Evolutionary conservation across 2,113 vertebrate genomes (phyloP), one percentile per base, ranked within the genome.

Genomic region (Ciconia maguari): DNA sequence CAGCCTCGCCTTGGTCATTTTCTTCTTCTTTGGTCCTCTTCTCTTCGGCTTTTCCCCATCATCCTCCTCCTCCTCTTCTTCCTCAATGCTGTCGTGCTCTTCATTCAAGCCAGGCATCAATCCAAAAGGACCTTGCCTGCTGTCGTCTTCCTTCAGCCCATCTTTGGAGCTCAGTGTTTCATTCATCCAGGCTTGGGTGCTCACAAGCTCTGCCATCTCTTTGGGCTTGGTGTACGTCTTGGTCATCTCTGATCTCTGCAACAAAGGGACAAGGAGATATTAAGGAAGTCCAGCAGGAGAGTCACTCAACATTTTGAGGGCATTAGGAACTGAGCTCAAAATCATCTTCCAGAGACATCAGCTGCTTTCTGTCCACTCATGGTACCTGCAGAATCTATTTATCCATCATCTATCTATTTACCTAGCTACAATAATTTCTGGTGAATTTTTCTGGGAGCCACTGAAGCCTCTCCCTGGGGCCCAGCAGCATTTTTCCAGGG

Each of bases 1-100:
- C 94, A 99, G 78, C 87, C 99, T 98, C 3, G 99, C 99, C 98
- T 99, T 99, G 76, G 99, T 99, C 99, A 99, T 99, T 94, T 99
- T 99, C 98, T 99, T 99, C 98, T 99, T 99, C 98, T 99, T 99
- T 16, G 99, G 99, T 32, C 99, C 99, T 76, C 99, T 98, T 62
- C 99, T 98, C 94, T 99, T 99, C 11, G 99, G 99, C 70, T 98
- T 98, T 68, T 98, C 98, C 13, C 96, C 95, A 2, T 98, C 98
- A 3, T 98, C 98, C 2, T 98, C 98, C 4, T 97, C 96, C 24
- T 98, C 98, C 1, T 99, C 99, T 6, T 99, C 99, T 3, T 98
- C 98, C 88, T 98, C 98, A 2, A 84, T 92, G 82, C 98, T 98
- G 71, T 98, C 97, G 7, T 97, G 98, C 30, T 99, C 99, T 65